Percentiles rank a stretch among this genome's conserved stretches.
These are phyloP conservation scores for Polydrusus pterygomalis DNA, from an alignment of 2,888 invertebrate genomes.

Conservation along the genomic window DNA sequence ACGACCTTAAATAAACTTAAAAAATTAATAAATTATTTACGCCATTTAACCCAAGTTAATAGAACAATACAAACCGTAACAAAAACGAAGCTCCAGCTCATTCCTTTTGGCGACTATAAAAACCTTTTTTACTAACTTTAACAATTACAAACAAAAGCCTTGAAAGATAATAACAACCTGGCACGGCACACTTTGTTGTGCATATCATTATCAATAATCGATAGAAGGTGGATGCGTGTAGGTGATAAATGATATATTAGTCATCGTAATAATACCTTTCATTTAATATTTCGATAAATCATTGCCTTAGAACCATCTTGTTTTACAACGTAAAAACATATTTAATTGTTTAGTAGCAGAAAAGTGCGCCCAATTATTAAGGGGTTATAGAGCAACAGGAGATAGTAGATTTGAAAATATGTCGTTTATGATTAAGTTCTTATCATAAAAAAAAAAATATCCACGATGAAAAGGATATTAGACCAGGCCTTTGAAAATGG, in stretches of 20 bases:
- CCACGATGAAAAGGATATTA: too few relatives aligned
- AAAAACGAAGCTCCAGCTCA: slow-evolving; percentile 1
- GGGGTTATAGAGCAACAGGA: too few relatives aligned
- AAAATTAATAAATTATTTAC: slow-evolving; percentile 14
- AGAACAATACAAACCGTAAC: slow-evolving; percentile 22
- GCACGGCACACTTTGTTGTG: slow-evolving; percentile 39
- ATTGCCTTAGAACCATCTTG: too few relatives aligned
- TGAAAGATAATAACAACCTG: slow-evolving; percentile 46
- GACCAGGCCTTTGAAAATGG: too few relatives aligned
- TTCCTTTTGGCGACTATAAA: not conserved
- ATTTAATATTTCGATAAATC: too few relatives aligned
- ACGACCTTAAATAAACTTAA: not conserved
- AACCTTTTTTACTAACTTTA: slow-evolving; percentile 28
- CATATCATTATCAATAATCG: slow-evolving; percentile 39
- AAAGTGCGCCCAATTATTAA: too few relatives aligned
- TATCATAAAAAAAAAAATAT: too few relatives aligned
- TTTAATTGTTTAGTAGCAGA: too few relatives aligned
- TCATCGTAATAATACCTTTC: not conserved
- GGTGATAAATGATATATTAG: slow-evolving; percentile 13
- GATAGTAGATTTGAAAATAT: too few relatives aligned
- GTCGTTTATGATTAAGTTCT: too few relatives aligned
- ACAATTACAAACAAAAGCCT: slow-evolving; percentile 41
- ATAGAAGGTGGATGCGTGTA: slow-evolving; percentile 26
- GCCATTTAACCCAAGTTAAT: slow-evolving; percentile 8
- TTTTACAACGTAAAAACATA: too few relatives aligned